Evolutionary conservation across 2,113 vertebrate species (phyloP).

Genomic region (Nerophis ophidion): DNA sequence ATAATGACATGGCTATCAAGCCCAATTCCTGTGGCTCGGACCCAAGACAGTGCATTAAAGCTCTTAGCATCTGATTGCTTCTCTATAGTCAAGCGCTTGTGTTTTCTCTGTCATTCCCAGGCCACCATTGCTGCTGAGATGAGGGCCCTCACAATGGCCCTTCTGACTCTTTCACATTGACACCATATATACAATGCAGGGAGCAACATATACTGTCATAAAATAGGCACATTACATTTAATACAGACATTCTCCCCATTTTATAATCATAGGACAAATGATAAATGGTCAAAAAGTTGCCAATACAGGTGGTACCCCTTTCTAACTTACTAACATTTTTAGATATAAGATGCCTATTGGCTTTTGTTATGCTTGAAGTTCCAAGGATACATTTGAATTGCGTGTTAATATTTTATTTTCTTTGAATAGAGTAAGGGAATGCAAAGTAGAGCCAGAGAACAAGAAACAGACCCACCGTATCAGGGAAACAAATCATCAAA

Average conservation of each 20-base stretch:
- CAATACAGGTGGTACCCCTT: no score
- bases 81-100: conserved; percentile 75
- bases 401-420: no score
- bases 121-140: conserved; percentile 39
- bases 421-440: no score
- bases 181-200: conserved; percentile 19
- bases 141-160: conserved; percentile 44
- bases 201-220: not conserved
- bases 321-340: no score
- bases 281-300: no score
- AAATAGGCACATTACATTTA: conserved; percentile 10
- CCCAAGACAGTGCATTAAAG: conserved; percentile 73
- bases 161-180: conserved; percentile 39
- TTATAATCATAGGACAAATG: not conserved
- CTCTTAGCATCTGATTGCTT: conserved; percentile 73
- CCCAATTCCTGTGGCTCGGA: conserved; percentile 75
- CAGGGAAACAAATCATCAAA: no score
- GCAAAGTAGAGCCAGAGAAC: no score
- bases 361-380: no score
- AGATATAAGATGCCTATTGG: no score
- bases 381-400: no score
- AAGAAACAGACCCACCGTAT: no score
- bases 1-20: conserved; percentile 77
- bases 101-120: conserved; percentile 59
- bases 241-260: not conserved